Evolutionary conservation across 2,797 vertebrate genomes (phyloP), one percentile per base, ranked within the genome.

Genomic region (Sphenopsis melanotis): DNA sequence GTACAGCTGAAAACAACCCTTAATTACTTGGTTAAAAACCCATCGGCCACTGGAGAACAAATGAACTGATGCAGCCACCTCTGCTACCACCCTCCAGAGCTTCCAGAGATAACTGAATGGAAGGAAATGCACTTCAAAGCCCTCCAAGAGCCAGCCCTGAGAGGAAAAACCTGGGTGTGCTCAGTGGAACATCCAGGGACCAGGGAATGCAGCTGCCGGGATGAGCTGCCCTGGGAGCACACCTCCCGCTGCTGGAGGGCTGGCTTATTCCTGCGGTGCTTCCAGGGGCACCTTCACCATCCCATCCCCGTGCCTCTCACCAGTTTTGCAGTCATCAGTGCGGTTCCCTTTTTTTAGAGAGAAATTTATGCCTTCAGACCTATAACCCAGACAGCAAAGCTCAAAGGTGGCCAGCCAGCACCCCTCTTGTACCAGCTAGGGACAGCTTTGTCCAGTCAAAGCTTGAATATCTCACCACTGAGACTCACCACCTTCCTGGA

Each of bases 1-100:
- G 93, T 94, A 94, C 41, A 46, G 82, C 59, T 0, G 4, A 83
- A 96, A 89, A 77, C 87, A 96, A 36, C 60, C 74, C 68, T 91
- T 90, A 95, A 97, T 96, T 96, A 91, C 89, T 93, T 90, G 83
- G 89, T 94, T 91, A 94, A 94, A 96, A 95, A 74, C 68, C 80
- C 53, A 0, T 39, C 0, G 0, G 89, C 90, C 82, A 23, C 74
- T 5, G 1, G 36, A 65, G 66, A 90, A 70, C 52, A 84, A 96
- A 94, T n/a, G 46, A 72, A 80, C 50, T 39, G 49, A 76, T 82
- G 70, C 49, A 56, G 74, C 46, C 89, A 72, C 30, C 55, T 80
- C 75, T 90, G 63, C 64, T 0, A 7, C 39, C 6, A 9, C 39
- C 21, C 34, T 86, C 86, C 55, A 64, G 23, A 90, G 85, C 36